Evolutionary conservation across 2,113 vertebrate species (phyloP), one percentile per base, ranked within the genome.

Genomic region (Podarcis raffonei): DNA sequence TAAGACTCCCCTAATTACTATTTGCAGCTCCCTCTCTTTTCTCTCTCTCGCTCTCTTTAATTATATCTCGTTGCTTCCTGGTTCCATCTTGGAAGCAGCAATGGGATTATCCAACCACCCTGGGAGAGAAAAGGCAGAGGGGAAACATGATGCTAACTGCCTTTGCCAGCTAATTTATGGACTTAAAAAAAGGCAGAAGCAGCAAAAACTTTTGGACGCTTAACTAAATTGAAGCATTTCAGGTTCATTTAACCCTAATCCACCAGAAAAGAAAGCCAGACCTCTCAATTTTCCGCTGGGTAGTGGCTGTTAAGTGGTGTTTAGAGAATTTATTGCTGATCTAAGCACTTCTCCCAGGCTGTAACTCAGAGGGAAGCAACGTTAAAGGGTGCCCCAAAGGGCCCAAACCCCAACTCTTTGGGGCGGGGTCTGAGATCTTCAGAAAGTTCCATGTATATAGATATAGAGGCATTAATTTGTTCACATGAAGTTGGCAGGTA

Each of bases 221-320:
- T 30, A 35, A 2, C 5, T 83, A 74, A 86, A 66, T 0, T 0
- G 77, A 88, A 85, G 0, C n/a, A 9, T 82, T 90, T 89, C 72
- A 65, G 84, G 27, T 27, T 13, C 59, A 90, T 84, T 89, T 57
- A 25, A 86, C 85, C 85, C 25, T 87, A 90, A 12, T 5, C 6
- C 39, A 91, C 42, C 57, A 71, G 65, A 89, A 89, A 39, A 4
- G 1, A 13, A 71, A 53, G 30, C 32, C 89, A 84, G 77, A 48
- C 88, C 42, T 27, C 32, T 87, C 32, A 68, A 90, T 71, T 90
- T 94, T 88, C 66, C 87, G 62, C 75, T 4, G 1, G 27, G 86
- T 77, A 89, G 74, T 35, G 89, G 72, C 65, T 69, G 5, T 79
- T 62, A 53, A 89, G 57, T 9, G 15, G 65, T 83, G n/a, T 59